A percentile compares a stretch with the other conserved stretches of the same genome.
Evolutionary conservation across 1,140 invertebrate genomes (phyloP).

Genomic region (Nylanderia fulva): DNA sequence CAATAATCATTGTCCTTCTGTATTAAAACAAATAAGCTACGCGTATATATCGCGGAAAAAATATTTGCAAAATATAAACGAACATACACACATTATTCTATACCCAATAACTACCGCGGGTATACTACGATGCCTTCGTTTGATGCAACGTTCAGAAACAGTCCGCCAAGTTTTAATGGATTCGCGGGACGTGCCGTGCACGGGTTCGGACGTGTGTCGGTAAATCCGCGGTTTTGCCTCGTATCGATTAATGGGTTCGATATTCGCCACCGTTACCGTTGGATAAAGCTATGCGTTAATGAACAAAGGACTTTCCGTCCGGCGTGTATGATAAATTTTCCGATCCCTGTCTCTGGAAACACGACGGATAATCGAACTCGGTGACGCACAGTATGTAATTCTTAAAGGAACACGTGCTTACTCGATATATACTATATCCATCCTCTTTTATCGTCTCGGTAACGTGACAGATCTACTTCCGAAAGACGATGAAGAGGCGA

Average conservation of each 20-base stretch:
- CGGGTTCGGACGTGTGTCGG: slow-evolving; percentile 33
- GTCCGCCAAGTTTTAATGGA: slow-evolving; percentile 60
- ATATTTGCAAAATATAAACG: slow-evolving; percentile 2
- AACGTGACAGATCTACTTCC: not conserved
- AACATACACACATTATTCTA: slow-evolving; percentile 24
- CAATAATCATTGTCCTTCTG: not conserved
- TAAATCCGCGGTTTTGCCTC: slow-evolving; percentile 54
- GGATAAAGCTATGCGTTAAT: slow-evolving; percentile 48
- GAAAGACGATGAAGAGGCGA: not conserved
- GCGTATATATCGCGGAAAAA: not conserved
- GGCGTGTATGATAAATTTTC: not conserved
- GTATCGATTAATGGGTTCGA: slow-evolving; percentile 56
- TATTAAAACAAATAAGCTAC: not conserved
- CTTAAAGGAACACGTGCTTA: not conserved
- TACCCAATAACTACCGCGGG: slow-evolving; percentile 33
- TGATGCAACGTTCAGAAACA: slow-evolving; percentile 59
- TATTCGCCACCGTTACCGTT: slow-evolving; percentile 48
- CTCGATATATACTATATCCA: not conserved
- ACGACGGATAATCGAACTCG: too few species aligned
- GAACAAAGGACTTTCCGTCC: slow-evolving; percentile 29
- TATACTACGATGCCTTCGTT: slow-evolving; percentile 42
- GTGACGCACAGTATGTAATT: not conserved
- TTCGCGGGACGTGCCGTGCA: slow-evolving; percentile 41
- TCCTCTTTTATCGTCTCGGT: slow-evolving; percentile 11
- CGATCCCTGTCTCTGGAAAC: not conserved